phyloP scores from a whole-genome alignment of 2,113 vertebrate genomes.

The Cathartes aura region DNA sequence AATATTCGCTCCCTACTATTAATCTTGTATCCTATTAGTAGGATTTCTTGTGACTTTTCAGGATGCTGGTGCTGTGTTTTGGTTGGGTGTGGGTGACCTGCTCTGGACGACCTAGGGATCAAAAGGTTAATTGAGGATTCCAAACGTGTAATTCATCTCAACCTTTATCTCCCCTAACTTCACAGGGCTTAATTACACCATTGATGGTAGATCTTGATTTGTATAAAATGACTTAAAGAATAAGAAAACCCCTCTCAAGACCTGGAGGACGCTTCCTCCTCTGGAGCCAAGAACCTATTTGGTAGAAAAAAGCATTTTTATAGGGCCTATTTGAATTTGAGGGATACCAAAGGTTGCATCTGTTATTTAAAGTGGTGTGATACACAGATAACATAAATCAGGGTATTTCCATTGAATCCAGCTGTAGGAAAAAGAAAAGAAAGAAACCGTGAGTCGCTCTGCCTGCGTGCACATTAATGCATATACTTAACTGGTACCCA shows the following conservation, averaged over 20 bases:
- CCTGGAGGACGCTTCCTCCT: neutral
- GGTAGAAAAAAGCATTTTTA: neutral
- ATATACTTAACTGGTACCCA: neutral
- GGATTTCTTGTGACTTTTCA: neutral
- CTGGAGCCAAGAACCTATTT: neutral
- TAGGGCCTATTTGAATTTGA: neutral
- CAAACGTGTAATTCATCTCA: neutral
- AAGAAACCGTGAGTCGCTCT: neutral
- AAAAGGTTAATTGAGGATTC: constrained; percentile 38
- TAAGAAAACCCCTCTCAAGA: neutral
- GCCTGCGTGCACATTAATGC: neutral
- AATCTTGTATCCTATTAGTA: neutral
- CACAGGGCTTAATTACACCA: neutral
- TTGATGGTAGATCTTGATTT: neutral
- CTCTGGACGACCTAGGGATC: neutral
- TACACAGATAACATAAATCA: neutral
- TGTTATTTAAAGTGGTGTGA: neutral
- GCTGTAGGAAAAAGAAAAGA: neutral
- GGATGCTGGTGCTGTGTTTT: neutral
- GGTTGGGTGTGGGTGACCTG: neutral
- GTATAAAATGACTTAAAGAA: neutral
- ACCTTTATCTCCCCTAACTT: neutral
- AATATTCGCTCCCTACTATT: neutral
- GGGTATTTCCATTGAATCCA: neutral
- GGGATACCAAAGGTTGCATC: neutral